Conservation (phyloP, 1,140 invertebrate species). For the Teleogryllus occipitalis region DNA sequence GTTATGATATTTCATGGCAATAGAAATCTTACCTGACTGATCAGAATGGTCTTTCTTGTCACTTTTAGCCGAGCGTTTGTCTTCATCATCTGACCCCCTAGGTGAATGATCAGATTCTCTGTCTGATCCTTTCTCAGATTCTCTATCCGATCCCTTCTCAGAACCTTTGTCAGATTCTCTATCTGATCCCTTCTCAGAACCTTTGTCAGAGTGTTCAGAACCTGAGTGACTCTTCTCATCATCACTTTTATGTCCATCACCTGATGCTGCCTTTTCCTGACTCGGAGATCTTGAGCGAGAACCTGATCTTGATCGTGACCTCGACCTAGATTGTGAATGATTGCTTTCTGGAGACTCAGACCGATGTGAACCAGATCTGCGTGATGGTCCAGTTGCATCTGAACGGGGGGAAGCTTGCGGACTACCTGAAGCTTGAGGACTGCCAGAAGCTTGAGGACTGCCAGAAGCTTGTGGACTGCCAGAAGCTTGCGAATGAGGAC, state of each 20-base stretch:
- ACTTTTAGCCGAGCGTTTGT: slow-evolving; percentile 13
- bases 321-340: background rate
- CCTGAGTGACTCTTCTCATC: background rate
- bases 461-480: background rate
- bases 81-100: slow-evolving; percentile 11
- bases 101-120: background rate
- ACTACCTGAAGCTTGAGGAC: background rate
- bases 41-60: background rate
- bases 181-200: background rate
- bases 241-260: background rate
- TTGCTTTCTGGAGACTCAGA: slow-evolving; percentile 2
- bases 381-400: slow-evolving; percentile 13
- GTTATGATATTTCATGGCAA: background rate
- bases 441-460: background rate
- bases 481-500: slow-evolving; percentile 13
- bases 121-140: background rate
- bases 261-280: background rate
- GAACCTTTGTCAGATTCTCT: background rate
- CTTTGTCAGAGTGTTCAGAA: background rate
- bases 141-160: background rate
- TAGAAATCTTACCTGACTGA: background rate
- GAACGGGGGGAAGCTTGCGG: slow-evolving; percentile 2
- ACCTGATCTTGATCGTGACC: background rate
- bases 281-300: slow-evolving; percentile 7
- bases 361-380: slow-evolving; percentile 4